Evolutionary conservation across 2,113 vertebrate species (phyloP).

Genomic region (Pandion haliaetus): DNA sequence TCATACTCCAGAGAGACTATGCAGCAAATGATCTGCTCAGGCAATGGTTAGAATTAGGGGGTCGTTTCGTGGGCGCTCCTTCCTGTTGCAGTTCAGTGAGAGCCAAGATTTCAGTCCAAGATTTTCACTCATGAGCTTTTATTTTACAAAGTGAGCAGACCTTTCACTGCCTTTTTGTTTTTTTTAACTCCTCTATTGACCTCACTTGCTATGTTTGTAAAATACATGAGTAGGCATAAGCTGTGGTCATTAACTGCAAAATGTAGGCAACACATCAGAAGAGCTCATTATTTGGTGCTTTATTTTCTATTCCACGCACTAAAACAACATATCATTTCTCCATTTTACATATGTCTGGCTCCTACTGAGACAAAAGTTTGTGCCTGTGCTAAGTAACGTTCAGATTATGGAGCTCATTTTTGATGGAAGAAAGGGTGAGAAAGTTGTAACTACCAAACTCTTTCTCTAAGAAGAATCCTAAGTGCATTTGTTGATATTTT

Average conservation of each 20-base stretch:
- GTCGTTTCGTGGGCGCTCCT: neutral
- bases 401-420: neutral
- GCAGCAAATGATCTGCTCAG: neutral
- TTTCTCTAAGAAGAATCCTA: neutral
- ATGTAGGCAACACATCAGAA: neutral
- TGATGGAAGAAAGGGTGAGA: neutral
- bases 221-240: neutral
- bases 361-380: neutral
- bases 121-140: neutral
- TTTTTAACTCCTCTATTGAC: neutral
- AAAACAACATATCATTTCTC: neutral
- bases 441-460: neutral
- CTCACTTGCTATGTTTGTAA: neutral
- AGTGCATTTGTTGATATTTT: neutral
- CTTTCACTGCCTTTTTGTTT: neutral
- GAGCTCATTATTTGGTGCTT: neutral
- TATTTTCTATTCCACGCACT: neutral
- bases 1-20: rapidly evolving
- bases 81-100: neutral
- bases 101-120: neutral
- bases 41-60: too few species aligned
- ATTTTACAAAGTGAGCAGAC: neutral
- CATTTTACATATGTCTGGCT: neutral
- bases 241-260: neutral
- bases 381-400: neutral